A percentile compares a stretch with the other conserved stretches of the same genome.
phyloP scores from a whole-genome alignment of 2,113 vertebrate species.

The Anolis sagrei region DNA sequence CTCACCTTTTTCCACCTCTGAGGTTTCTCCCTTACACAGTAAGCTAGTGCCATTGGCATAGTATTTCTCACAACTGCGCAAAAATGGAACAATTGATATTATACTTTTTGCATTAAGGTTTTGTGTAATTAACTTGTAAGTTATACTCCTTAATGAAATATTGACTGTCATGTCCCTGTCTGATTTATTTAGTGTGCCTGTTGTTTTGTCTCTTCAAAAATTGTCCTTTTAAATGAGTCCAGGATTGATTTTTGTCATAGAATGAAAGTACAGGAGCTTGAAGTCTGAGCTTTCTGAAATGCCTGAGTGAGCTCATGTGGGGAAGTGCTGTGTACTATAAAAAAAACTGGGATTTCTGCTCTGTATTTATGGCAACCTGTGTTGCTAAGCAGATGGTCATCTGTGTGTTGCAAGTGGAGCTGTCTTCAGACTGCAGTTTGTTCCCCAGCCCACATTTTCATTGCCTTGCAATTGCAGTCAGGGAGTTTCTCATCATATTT shows the following conservation, averaged over 20 bases:
- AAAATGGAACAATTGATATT: background rate
- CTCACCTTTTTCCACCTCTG: background rate
- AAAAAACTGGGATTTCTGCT: constrained; percentile 42
- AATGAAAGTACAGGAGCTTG: background rate
- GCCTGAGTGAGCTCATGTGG: constrained; percentile 38
- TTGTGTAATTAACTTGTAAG: background rate
- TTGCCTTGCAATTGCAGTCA: background rate
- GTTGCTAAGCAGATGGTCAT: constrained; percentile 54
- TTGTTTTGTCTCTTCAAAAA: no score
- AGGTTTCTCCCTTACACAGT: background rate
- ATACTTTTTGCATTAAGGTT: background rate
- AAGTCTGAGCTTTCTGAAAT: constrained; percentile 1
- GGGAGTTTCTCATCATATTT: background rate
- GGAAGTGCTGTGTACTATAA: background rate
- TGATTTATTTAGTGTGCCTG: no score
- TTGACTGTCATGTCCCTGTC: background rate
- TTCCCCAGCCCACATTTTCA: background rate
- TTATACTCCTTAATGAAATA: background rate
- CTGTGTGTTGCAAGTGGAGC: constrained; percentile 39
- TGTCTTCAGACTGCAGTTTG: constrained; percentile 19
- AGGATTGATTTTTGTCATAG: constrained; percentile 17
- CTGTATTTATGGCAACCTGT: constrained; percentile 54
- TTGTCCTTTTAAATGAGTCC: background rate
- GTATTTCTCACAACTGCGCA: background rate
- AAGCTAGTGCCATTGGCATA: background rate